These are phyloP conservation scores for Amphilophus citrinellus DNA, from an alignment of 2,113 vertebrate species.

Conservation along the genomic window DNA sequence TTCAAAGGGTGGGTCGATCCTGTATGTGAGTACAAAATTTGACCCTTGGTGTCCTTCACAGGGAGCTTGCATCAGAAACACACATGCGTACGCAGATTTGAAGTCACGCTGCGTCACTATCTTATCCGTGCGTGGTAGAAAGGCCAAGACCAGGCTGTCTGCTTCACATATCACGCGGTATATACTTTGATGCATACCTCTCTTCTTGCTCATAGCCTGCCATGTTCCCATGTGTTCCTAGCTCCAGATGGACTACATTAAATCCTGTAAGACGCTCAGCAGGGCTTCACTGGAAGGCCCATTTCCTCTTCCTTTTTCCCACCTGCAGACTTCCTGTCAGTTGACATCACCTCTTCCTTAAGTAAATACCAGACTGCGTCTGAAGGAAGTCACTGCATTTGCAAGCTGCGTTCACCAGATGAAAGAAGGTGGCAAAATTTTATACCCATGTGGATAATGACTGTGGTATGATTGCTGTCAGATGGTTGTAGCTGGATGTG, in stretches of 20 bases:
- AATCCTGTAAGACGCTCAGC: conserved; percentile 31
- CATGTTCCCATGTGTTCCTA: conserved; percentile 49
- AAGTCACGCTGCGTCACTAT: conserved; percentile 48
- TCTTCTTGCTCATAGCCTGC: conserved; percentile 2
- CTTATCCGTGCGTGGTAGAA: conserved; percentile 30
- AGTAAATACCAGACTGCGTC: conserved; percentile 31
- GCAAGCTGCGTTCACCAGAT: conserved; percentile 32
- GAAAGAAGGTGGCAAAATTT: conserved; percentile 28
- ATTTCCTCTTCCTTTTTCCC: conserved; percentile 66
- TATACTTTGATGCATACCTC: neutral
- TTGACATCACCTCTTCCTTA: conserved; percentile 52
- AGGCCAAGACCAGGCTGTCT: conserved; percentile 36
- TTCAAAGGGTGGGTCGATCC: conserved; percentile 6
- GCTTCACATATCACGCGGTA: conserved; percentile 30
- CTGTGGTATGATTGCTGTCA: conserved; percentile 39
- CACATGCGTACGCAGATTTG: conserved; percentile 1
- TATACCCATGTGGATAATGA: conserved; percentile 28
- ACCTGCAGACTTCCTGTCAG: conserved; percentile 65
- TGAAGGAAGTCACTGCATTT: conserved; percentile 22
- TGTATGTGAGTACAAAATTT: conserved; percentile 5
- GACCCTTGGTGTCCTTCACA: conserved; percentile 39
- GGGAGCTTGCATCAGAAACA: conserved; percentile 19
- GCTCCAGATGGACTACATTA: conserved; percentile 50
- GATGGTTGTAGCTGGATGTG: conserved; percentile 33
- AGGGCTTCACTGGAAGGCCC: conserved; percentile 36